Base-by-base conservation (phyloP, 2,888 invertebrate genomes). In the Sclerodermus sp. region DNA sequence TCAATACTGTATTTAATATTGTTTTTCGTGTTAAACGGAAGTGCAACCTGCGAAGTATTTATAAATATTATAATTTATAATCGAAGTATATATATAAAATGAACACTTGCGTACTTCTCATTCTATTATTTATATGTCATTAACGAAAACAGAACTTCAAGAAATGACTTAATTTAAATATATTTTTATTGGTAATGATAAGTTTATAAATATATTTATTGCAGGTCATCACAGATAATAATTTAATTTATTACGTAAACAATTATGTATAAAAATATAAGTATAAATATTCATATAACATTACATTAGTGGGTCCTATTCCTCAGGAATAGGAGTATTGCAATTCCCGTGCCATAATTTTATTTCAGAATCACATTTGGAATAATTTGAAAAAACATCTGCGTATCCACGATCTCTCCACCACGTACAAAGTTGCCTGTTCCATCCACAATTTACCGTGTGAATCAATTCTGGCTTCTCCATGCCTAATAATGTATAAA, bases 341-440 rank as follows among this genome's bases (percentile, higher is more conserved):
- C 90, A 88, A 78, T 90, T 89, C 9, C 88, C 89, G 74, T 91
- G 90, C 76, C 88, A 87, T 39, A 89, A 79, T 68, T 86, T 84
- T 14, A 85, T 81, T 51, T 83, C 80, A 38, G 84, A 84, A 49
- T 83, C 79, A 70, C 91, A 92, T 44, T 82, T 81, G 59, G 85
- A 87, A 78, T 90, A 92, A 55, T 83, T 78, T 58, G 86, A 83
- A 72, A 91, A 91, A 34, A 89, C 83, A 61, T 86, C 84, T 30
- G 82, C 81, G 62, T 90, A 90, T 0, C 89, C 90, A 61, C 88
- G 86, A 57, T 87, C 85, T 64, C 83, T 81, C 91, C 91, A 92
- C 90, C 90, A 91, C 0, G 84, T 84, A 71, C 91, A 92, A 49
- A 92, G 76, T 73, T 92, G 91, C 43, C 90, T 80, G 75, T 92